Evolutionary conservation across 2,888 invertebrate species (phyloP), one percentile per base, ranked within the genome.

Genomic region (Nebria brevicollis): DNA sequence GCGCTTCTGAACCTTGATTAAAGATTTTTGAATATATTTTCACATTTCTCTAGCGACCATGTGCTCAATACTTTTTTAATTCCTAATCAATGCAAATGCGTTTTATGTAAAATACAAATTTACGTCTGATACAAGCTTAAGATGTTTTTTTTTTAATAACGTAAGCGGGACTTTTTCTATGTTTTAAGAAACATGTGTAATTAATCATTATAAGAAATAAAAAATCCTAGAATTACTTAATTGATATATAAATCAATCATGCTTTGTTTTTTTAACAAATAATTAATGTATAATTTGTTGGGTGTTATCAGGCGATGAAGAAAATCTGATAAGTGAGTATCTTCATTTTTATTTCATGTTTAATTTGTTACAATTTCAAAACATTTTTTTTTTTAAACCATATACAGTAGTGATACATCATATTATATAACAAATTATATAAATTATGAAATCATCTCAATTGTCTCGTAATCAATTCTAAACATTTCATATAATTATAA

Each of bases 41-140:
- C 4, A 54, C 13, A 11, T 54, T 13, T 54, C 64, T 76, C 43
- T 34, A n/a, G 25, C 66, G 72, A 72, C 72, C 26, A 66, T 66
- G 66, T 78, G 72, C 54, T 80, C n/a, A 74, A 66, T 80, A 72
- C 75, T 11, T 77, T 15, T 66, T 68, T 82, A 77, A 77, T 6
- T 42, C 43, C 20, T 26, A 42, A 42, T 41, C 20, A n/a, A 43
- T 72, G 41, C 43, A 43, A 72, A 42, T 72, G 25, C 43, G 80
- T 66, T 65, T 65, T 78, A 66, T 77, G 74, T 82, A 77, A 78
- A 78, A 76, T 75, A 66, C 82, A 81, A 80, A 77, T 85, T 43
- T 43, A 43, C 43, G 43, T 43, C 10, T 8, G 11, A 6, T 54
- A 54, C 54, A 54, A 54, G 54, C 13, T 54, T 54, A 11, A 54